Evolutionary conservation across 2,797 vertebrate genomes (phyloP), one percentile per base, ranked within the genome.

Genomic region (Myotis findleyi): DNA sequence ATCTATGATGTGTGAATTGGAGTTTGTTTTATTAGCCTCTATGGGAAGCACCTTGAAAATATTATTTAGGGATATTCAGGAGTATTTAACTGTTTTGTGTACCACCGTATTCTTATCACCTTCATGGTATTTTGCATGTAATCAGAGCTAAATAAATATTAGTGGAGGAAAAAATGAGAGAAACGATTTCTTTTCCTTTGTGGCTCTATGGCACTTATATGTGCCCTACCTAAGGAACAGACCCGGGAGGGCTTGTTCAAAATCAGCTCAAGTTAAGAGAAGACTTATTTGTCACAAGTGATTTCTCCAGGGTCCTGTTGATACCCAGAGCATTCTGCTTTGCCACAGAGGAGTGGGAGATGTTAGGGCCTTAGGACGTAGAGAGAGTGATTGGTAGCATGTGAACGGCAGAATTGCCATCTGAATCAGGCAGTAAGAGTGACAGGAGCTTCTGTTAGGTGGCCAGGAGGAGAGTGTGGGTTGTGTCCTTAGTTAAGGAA

Each of bases 241-340:
- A 38, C 66, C 27, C 23, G 69, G 44, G 64, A 82, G 44, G 86
- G 49, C 53, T 89, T 80, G 71, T 66, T 95, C 59, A 80, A 66
- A 81, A 66, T 57, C 21, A 77, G 41, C 41, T 47, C n/a, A 81
- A 91, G 33, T 80, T 93, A 59, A 96, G 41, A 89, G 64, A 91
- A 89, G 41, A 5, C 10, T 81, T 93, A 33, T 77, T 95, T 23
- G 75, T 86, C 49, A 68, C 80, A 86, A 86, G 51, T 36, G n/a
- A 85, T 87, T 89, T 94, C 64, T 72, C 41, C 55, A 77, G 49
- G 30, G 21, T 62, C 72, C 38, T 79, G 75, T 57, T 51, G 69
- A 77, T 81, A 53, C 51, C 72, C 68, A 62, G 77, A 21, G 33
- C 20, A 81, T 89, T 33, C 79, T 93, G 62, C 86, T 82, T 80